Conservation (phyloP, 2,113 vertebrate genomes). For the Centropristis striata region DNA sequence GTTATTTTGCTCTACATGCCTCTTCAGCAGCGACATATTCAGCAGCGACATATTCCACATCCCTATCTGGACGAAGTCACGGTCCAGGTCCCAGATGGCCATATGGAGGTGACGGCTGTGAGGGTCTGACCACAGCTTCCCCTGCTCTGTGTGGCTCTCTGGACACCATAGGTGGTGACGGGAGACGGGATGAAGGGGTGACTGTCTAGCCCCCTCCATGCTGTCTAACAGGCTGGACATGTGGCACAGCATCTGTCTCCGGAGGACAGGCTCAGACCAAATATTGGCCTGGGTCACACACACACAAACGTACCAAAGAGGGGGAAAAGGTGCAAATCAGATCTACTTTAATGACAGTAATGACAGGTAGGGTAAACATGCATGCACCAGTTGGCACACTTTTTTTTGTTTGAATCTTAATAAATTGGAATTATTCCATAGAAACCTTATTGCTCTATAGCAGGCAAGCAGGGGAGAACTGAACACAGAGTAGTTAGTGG, state of each 20-base stretch:
- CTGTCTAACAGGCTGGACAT: conserved; percentile 81
- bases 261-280: conserved; percentile 45
- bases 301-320: background rate
- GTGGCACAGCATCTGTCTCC: conserved; percentile 80
- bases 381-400: no score
- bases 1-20: background rate
- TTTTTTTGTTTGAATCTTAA: background rate
- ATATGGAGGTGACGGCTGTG: conserved; percentile 78
- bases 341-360: no score
- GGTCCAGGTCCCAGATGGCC: conserved; percentile 45
- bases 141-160: conserved; percentile 64
- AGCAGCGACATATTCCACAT: background rate
- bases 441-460: no score
- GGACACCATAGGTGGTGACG: conserved; percentile 66
- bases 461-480: background rate
- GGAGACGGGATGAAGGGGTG: conserved; percentile 52
- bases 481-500: background rate
- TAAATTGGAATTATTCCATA: background rate
- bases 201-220: conserved; percentile 68
- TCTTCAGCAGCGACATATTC: background rate
- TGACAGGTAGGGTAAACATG: no score
- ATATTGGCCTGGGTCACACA: conserved; percentile 12
- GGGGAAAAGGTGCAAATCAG: background rate
- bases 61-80: conserved; percentile 31
- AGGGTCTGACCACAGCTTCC: conserved; percentile 63